Evolutionary conservation across 1,140 invertebrate species (phyloP).

Genomic region (Zaprionus nigranus): DNA sequence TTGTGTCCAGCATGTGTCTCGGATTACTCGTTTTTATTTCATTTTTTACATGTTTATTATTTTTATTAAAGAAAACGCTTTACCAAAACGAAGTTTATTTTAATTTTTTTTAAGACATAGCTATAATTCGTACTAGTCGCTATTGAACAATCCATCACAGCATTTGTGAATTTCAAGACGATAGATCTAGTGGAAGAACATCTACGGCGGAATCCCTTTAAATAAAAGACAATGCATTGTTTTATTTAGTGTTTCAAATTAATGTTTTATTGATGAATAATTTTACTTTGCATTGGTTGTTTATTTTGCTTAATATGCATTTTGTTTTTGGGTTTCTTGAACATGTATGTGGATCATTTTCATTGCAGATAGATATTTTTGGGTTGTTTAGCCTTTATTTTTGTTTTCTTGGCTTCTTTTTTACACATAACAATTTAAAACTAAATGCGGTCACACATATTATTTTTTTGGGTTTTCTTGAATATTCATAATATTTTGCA

Average conservation of each 20-base stretch:
- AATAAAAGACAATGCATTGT: background rate
- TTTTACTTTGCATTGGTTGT: constrained; percentile 65
- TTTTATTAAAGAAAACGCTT: too few species aligned
- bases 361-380: constrained; percentile 24
- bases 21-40: too few species aligned
- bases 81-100: too few species aligned
- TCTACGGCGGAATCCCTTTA: too few species aligned
- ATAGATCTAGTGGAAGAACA: too few species aligned
- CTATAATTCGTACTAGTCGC: too few species aligned
- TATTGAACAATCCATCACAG: too few species aligned
- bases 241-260: constrained; percentile 17
- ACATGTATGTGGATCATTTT: constrained; percentile 32
- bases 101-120: too few species aligned
- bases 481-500: constrained; percentile 34
- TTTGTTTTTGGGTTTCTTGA: constrained; percentile 44
- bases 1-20: too few species aligned
- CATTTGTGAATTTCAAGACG: too few species aligned
- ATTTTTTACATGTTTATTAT: background rate
- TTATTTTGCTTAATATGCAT: constrained; percentile 45
- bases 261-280: constrained; percentile 65
- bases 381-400: constrained; percentile 20
- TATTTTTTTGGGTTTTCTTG: constrained; percentile 12
- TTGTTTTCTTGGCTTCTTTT: constrained; percentile 32
- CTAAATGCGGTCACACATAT: constrained; percentile 22
- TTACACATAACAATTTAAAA: constrained; percentile 66